Evolutionary conservation across 2,888 invertebrate species (phyloP), one percentile per base, ranked within the genome.

Genomic region (Acholoe squamosa): DNA sequence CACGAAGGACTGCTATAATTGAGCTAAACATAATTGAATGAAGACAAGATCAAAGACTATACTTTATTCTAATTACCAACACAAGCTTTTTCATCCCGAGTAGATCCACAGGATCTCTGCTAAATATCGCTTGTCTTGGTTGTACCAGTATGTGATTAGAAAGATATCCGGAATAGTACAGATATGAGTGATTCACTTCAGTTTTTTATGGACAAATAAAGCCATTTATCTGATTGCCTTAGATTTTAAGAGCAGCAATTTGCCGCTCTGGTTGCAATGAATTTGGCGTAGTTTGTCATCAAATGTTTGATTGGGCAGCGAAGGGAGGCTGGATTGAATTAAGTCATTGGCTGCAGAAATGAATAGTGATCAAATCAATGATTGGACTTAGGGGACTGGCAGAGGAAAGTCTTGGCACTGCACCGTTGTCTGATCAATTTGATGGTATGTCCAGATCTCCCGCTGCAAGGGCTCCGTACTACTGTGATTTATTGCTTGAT

Each of bases 281-380:
- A 80, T 80, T 80, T 43, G 33, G 0, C 34, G 10, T 80, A 80
- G 16, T 80, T 80, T 80, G 80, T 80, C 80, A 43, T 80, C 80
- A 43, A 16, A 80, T 25, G 43, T 80, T 80, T 80, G 80, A 80
- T 33, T 80, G 80, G 43, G 31, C 16, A n/a, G 19, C 5, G 43
- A 43, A 43, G 43, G 43, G 43, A 34, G 34, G 25, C 34, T 19
- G 33, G 80, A 80, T 80, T 80, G 43, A 34, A 80, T 80, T 80
- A 80, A 43, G 80, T 80, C 80, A 5, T 14, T 16, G 14, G 33
- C 3, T 80, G 25, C 34, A 80, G 31, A 80, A 80, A 80, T 80
- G 80, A 80, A 80, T 80, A 12, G 34, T 80, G 80, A 80, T 80
- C 80, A 80, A 5, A 80, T 33, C 43, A 34, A 80, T 80, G 80